These are phyloP conservation scores for Zeuzera pyrina DNA, from an alignment of 2,888 invertebrate genomes.

Conservation along the genomic window DNA sequence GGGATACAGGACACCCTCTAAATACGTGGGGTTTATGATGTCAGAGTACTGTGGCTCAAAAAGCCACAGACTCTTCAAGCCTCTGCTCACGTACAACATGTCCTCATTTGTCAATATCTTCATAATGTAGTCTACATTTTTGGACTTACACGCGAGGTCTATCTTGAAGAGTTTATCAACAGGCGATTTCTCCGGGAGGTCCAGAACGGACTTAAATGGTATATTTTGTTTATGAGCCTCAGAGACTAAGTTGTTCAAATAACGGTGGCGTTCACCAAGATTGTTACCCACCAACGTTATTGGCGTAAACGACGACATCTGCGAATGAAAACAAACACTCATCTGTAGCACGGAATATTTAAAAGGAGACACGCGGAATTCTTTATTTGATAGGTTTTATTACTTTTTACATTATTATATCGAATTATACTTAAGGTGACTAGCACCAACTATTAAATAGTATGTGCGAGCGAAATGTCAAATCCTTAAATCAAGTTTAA, in stretches of 20 bases:
- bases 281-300: conserved; percentile 30
- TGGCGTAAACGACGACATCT: conserved; percentile 28
- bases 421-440: too few species aligned
- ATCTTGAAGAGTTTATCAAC: conserved; percentile 48
- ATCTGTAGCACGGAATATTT: too few species aligned
- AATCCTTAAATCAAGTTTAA: too few species aligned
- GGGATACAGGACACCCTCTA: conserved; percentile 38
- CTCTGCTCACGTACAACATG: conserved; percentile 45
- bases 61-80: conserved; percentile 41
- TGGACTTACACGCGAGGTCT: conserved; percentile 36
- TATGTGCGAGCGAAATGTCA: too few species aligned
- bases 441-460: too few species aligned
- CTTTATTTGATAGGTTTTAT: too few species aligned
- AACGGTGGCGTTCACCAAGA: conserved; percentile 32
- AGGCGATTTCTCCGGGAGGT: conserved; percentile 25
- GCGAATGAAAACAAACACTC: conserved; percentile 6
- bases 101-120: conserved; percentile 38
- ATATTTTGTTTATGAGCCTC: conserved; percentile 15
- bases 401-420: too few species aligned
- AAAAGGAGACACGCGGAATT: too few species aligned
- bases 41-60: conserved; percentile 24
- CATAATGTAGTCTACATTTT: conserved; percentile 36
- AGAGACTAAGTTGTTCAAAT: conserved; percentile 30
- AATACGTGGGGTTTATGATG: conserved; percentile 36
- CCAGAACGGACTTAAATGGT: conserved; percentile 14